Evolutionary conservation across 1,140 invertebrate genomes (phyloP).

Genomic region (Drosophila subobscura): DNA sequence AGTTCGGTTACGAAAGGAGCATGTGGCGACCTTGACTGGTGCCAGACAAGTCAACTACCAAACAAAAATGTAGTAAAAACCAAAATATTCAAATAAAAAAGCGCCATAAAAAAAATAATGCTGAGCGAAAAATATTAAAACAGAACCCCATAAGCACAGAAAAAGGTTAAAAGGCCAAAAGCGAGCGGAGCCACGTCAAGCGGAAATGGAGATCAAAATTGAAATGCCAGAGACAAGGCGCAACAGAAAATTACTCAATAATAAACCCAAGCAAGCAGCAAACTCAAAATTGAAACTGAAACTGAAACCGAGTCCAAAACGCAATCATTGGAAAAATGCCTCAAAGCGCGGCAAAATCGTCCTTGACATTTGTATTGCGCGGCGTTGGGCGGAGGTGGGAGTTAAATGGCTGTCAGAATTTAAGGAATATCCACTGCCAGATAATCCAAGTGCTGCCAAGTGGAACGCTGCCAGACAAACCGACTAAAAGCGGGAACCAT

Average conservation of each 20-base stretch:
- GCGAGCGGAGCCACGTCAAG: slow-evolving; percentile 13
- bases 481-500: neutral
- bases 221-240: slow-evolving; percentile 1
- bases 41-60: slow-evolving; percentile 13
- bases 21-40: slow-evolving; percentile 17
- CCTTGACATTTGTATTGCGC: slow-evolving; percentile 25
- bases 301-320: slow-evolving; percentile 3
- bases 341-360: neutral
- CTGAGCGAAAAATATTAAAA: neutral
- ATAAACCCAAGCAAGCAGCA: neutral
- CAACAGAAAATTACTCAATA: slow-evolving; percentile 36
- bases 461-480: neutral
- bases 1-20: neutral
- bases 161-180: slow-evolving; percentile 41
- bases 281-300: too few species aligned
- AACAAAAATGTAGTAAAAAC: slow-evolving; percentile 34
- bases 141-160: slow-evolving; percentile 16
- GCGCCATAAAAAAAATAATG: too few species aligned
- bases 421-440: too few species aligned
- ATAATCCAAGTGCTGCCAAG: neutral
- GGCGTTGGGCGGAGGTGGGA: too few species aligned
- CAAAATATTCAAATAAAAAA: slow-evolving; percentile 9
- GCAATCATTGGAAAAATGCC: slow-evolving; percentile 6
- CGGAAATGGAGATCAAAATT: slow-evolving; percentile 38
- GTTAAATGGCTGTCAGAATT: neutral